Percentiles rank a stretch among this genome's conserved stretches.
Evolutionary conservation across 2,113 vertebrate genomes (phyloP).

Genomic region (Notothenia coriiceps): DNA sequence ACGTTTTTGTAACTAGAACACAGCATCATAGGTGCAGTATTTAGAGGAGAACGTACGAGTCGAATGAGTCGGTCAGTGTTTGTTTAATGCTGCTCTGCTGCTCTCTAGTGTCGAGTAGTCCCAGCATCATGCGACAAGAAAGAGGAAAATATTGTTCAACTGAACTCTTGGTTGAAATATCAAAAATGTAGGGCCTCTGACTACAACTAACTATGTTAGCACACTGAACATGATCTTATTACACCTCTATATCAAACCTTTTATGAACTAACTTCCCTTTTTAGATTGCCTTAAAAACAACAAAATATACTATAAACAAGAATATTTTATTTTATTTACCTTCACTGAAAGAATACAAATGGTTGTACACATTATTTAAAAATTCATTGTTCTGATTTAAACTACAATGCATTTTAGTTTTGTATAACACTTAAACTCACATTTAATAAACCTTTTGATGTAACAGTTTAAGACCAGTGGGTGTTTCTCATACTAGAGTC

Average conservation of each 20-base stretch:
- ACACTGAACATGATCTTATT: background rate
- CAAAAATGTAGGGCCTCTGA: background rate
- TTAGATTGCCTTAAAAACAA: background rate
- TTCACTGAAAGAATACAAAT: background rate
- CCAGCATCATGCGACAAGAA: background rate
- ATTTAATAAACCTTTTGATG: background rate
- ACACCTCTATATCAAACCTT: background rate
- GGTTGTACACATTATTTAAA: background rate
- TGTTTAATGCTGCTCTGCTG: slow-evolving; percentile 49
- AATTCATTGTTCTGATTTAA: background rate
- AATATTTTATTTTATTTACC: background rate
- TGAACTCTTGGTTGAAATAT: slow-evolving; percentile 37
- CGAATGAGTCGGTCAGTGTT: background rate
- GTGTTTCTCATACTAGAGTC: background rate
- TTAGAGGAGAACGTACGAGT: background rate
- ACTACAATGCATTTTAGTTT: background rate
- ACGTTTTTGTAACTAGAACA: background rate
- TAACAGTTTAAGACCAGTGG: background rate
- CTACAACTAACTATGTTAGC: background rate
- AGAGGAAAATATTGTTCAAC: background rate
- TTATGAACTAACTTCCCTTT: background rate
- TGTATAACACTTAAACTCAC: background rate
- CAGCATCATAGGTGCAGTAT: background rate
- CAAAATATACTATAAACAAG: background rate
- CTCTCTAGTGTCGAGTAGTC: slow-evolving; percentile 50